Conservation (phyloP, 2,888 invertebrate genomes). For the Electrophaes corylata region DNA sequence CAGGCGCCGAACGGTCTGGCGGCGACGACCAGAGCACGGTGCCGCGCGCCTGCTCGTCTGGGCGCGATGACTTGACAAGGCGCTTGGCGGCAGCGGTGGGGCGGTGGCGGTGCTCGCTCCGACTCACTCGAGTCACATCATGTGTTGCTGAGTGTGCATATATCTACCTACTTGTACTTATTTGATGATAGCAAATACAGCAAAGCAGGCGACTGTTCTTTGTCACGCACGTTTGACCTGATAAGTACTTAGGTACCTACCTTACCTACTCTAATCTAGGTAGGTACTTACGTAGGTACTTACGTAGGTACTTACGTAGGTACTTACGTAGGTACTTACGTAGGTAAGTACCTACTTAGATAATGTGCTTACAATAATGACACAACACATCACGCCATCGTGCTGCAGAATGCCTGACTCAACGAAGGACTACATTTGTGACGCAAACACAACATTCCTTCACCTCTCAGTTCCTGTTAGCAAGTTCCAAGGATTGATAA, state of each 20-base stretch:
- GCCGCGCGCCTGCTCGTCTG: constrained; percentile 64
- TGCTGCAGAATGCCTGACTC: constrained; percentile 41
- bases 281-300: not conserved
- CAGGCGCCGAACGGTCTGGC: constrained; percentile 82
- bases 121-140: not conserved
- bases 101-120: not conserved
- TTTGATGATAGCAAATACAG: constrained; percentile 16
- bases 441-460: constrained; percentile 49
- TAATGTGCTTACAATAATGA: constrained; percentile 34
- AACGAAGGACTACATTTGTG: constrained; percentile 42
- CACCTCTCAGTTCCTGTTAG: constrained; percentile 42
- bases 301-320: not conserved
- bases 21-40: constrained; percentile 36
- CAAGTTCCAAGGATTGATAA: constrained; percentile 23
- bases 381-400: constrained; percentile 46
- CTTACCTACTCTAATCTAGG: too few species aligned
- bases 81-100: constrained; percentile 29
- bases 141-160: constrained; percentile 22
- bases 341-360: not conserved
- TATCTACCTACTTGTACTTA: constrained; percentile 12
- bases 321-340: not conserved
- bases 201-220: constrained; percentile 32
- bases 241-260: constrained; percentile 3
- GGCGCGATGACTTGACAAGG: constrained; percentile 29
- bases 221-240: constrained; percentile 45